Percentiles rank a stretch among this genome's conserved stretches.
Conservation (phyloP, 1,140 invertebrate genomes). For the Stegodyphus mimosarum region DNA sequence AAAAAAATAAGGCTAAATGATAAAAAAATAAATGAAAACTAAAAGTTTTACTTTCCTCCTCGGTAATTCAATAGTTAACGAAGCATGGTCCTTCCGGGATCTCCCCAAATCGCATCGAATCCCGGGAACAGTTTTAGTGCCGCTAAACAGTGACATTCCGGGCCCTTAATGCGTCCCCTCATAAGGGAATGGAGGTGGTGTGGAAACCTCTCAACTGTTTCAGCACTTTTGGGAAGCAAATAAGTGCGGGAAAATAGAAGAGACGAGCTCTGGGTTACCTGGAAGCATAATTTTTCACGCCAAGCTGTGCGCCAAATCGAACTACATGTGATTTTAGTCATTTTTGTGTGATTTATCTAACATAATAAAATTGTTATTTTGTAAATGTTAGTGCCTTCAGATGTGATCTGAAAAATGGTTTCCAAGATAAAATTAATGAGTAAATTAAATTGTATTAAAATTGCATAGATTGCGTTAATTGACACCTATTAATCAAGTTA, state of each 20-base stretch:
- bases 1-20: not conserved
- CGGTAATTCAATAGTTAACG: constrained; percentile 37
- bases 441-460: too few species aligned
- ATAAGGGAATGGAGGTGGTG: constrained; percentile 26
- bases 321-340: too few species aligned
- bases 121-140: constrained; percentile 43
- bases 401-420: too few species aligned
- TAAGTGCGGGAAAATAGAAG: constrained; percentile 28
- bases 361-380: too few species aligned
- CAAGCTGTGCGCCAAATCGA: too few species aligned
- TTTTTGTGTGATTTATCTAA: too few species aligned
- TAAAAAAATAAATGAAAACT: not conserved
- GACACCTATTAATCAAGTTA: too few species aligned
- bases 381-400: too few species aligned
- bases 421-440: too few species aligned
- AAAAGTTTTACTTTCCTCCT: not conserved
- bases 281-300: not conserved
- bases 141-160: constrained; percentile 47
- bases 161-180: constrained; percentile 29
- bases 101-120: constrained; percentile 32
- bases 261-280: constrained; percentile 38
- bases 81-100: constrained; percentile 28
- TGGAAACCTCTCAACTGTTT: constrained; percentile 51
- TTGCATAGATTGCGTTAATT: too few species aligned
- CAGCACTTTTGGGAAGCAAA: constrained; percentile 51